These are phyloP conservation scores for Pelecanus crispus DNA, from an alignment of 2,113 vertebrate species.

Conservation along the genomic window DNA sequence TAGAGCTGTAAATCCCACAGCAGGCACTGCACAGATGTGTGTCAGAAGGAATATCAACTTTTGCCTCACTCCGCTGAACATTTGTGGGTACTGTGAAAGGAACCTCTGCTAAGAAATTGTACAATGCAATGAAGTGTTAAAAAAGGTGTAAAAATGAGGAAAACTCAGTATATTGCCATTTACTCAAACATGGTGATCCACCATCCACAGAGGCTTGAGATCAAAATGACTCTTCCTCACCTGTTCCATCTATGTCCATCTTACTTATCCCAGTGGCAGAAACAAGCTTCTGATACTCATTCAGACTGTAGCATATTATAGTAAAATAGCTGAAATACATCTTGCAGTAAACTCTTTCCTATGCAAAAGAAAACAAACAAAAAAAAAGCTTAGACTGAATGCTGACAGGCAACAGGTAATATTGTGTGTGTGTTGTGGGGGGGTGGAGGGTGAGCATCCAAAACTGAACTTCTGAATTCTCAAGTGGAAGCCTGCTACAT, in stretches of 20 bases:
- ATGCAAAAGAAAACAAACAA: background rate
- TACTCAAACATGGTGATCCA: background rate
- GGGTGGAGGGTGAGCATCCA: background rate
- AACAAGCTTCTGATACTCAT: background rate
- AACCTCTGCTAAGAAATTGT: background rate
- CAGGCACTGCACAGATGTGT: background rate
- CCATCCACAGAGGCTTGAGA: background rate
- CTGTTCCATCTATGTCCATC: background rate
- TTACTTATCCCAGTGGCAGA: background rate
- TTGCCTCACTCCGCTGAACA: background rate
- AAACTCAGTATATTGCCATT: background rate
- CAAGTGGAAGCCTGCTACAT: background rate
- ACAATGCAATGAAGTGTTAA: background rate
- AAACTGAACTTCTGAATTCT: background rate
- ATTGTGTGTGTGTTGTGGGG: background rate
- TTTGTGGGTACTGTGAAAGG: background rate
- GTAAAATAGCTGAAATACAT: background rate
- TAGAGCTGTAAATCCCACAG: constrained; percentile 6
- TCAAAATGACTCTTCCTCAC: background rate
- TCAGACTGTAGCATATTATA: background rate
- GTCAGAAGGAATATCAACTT: background rate
- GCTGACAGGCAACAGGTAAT: background rate
- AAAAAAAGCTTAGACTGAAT: too few relatives aligned
- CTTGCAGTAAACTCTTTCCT: background rate
- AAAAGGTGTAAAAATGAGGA: background rate